Percentiles rank a stretch among this genome's conserved stretches.
These are phyloP conservation scores for Sminthopsis crassicaudata DNA, from an alignment of 2,113 vertebrate species.

Conservation along the genomic window DNA sequence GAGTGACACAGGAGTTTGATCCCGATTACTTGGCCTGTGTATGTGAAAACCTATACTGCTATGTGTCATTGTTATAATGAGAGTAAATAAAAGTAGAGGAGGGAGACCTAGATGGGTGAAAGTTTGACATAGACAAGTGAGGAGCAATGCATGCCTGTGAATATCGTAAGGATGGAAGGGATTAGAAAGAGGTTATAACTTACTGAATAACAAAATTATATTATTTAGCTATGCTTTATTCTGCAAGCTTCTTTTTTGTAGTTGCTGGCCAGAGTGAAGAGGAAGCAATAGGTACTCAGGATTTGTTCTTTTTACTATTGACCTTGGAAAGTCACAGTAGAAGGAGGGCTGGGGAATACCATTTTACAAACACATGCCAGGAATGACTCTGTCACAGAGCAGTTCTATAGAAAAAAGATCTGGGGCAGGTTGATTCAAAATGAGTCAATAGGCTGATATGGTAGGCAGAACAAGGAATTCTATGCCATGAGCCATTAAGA, in stretches of 20 bases:
- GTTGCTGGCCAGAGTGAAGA: neutral
- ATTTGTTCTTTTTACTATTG: neutral
- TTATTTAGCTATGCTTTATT: neutral
- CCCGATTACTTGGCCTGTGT: neutral
- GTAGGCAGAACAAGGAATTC: neutral
- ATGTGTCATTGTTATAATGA: neutral
- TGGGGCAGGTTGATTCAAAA: neutral
- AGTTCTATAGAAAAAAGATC: neutral
- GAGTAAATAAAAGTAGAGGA: neutral
- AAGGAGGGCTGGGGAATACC: neutral
- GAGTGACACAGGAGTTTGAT: neutral
- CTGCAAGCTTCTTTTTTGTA: neutral
- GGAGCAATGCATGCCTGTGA: neutral
- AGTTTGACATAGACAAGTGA: neutral
- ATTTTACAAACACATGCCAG: neutral
- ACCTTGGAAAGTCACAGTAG: neutral
- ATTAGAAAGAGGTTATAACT: neutral
- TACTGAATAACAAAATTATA: neutral
- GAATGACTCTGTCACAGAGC: neutral
- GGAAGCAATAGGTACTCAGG: neutral
- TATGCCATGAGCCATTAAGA: neutral
- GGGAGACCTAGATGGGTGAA: neutral
- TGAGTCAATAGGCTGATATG: neutral
- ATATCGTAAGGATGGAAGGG: neutral
- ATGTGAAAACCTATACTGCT: neutral